Evolutionary conservation across 1,140 invertebrate genomes (phyloP), one percentile per base, ranked within the genome.

Genomic region (Brachionus calyciflorus): DNA sequence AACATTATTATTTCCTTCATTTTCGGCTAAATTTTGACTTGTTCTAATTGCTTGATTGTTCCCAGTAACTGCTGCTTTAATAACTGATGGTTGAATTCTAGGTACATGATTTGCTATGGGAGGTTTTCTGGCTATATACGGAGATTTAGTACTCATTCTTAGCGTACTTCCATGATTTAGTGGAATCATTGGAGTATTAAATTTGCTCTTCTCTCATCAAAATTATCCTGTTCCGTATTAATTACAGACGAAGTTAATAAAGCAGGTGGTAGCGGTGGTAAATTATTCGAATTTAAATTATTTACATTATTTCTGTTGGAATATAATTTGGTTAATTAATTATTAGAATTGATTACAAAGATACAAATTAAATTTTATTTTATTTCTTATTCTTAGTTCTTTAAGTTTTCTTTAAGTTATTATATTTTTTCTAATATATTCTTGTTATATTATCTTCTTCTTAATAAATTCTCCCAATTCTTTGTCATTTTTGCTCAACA

Each of bases 1-100:
- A 24, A 41, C 26, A 28, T 7, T 60, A 17, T 14, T 37, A 7
- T 12, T n/a, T 37, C 33, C 33, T 37, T 41, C 19, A 60, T 60
- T 60, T 19, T 60, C 55, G 19, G 3, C 37, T 41, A 60, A 60
- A 60, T 60, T 60, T 40, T 60, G 55, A 60, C 33, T 60, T 60
- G 55, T 60, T 21, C 55, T 65, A 44, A 44, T 44, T 3, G 28
- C 26, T 65, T 65, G 37, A 19, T 6, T 26, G 24, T 41, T 19
- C 3, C 19, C 24, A 1, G 60, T 44, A 0, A 28, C 19, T 3
- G 41, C 60, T 41, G 60, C 60, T 24, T 65, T 65, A 19, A 65
- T 65, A 44, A 14, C 40, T 10, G 60, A 44, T 24, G 33, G 60
- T 44, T 65, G 60, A 24, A 44, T 65, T 44, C 40, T 37, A 2